phyloP scores from a whole-genome alignment of 2,797 vertebrate species.

The Vireo griseus region DNA sequence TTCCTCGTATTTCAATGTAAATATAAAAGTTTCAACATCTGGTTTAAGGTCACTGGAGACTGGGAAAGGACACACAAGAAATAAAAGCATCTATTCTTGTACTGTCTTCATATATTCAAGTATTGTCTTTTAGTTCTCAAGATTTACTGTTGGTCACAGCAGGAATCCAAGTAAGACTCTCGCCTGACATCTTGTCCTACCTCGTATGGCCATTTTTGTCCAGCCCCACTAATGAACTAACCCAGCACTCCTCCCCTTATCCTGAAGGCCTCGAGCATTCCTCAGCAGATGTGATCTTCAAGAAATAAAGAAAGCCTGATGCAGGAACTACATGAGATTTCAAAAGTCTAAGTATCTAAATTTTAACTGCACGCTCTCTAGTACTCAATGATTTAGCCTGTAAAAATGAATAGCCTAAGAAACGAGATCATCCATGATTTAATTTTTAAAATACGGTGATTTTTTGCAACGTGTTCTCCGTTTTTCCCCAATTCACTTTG shows the following conservation, averaged over 20 bases:
- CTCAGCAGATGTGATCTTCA: neutral
- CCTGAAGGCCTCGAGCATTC: neutral
- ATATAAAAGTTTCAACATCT: neutral
- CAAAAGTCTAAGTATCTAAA: neutral
- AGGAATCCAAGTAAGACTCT: neutral
- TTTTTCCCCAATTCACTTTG: neutral
- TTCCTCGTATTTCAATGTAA: neutral
- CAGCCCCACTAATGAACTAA: neutral
- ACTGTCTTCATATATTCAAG: neutral
- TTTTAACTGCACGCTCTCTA: neutral
- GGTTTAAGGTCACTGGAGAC: neutral
- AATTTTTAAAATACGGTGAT: neutral
- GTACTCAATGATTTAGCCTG: neutral
- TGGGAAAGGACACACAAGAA: neutral
- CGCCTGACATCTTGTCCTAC: neutral
- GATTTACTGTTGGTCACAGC: neutral
- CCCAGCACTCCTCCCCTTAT: neutral
- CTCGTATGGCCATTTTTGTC: neutral
- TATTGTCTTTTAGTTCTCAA: neutral
- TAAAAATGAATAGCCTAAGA: neutral
- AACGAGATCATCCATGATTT: rapidly evolving
- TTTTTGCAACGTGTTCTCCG: rapidly evolving
- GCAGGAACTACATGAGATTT: neutral
- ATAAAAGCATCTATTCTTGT: neutral
- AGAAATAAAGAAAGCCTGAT: neutral